Evolutionary conservation across 2,113 vertebrate species (phyloP).

Genomic region (Notiomystis cincta): DNA sequence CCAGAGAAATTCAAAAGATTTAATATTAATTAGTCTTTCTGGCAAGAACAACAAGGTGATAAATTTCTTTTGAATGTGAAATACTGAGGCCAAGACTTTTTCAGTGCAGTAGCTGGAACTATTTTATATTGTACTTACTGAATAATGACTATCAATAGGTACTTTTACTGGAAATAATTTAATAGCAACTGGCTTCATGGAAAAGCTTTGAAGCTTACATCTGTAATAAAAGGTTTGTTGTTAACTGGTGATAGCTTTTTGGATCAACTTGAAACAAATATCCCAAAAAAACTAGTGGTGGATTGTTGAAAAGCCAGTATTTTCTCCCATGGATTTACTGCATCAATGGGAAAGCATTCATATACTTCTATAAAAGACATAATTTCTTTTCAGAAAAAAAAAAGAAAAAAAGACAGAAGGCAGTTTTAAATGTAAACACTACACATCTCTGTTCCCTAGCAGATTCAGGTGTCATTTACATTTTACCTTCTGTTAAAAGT

Average conservation of each 20-base stretch:
- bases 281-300: neutral
- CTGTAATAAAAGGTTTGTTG: neutral
- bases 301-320: neutral
- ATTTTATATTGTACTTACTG: constrained; percentile 20
- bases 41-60: constrained; percentile 33
- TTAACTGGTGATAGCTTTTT: neutral
- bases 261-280: neutral
- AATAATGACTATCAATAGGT: constrained; percentile 18
- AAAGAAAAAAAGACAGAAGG: fast-evolving
- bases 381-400: neutral
- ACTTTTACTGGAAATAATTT: constrained; percentile 39
- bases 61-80: constrained; percentile 22
- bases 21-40: constrained; percentile 55
- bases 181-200: neutral
- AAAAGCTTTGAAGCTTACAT: neutral
- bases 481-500: neutral
- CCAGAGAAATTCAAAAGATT: constrained; percentile 50
- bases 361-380: neutral
- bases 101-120: neutral
- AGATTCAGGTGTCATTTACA: neutral
- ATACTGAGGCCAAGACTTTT: neutral
- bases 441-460: neutral
- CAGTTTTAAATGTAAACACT: neutral
- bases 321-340: neutral
- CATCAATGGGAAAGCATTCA: neutral